Evolutionary conservation across 1,140 invertebrate species (phyloP).

Genomic region (Phenacoccus solenopsis): DNA sequence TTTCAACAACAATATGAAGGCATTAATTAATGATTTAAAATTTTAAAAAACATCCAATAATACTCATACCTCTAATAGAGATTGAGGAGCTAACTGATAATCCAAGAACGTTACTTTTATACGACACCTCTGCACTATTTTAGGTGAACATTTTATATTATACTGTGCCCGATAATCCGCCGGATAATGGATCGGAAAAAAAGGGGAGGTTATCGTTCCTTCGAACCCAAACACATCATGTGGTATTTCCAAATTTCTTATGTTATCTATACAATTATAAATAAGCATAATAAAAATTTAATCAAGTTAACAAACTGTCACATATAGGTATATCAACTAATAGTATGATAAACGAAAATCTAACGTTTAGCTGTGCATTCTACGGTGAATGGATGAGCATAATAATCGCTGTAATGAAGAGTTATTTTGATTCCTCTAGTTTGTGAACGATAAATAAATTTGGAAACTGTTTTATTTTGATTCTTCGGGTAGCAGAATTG

Average conservation of each 20-base stretch:
- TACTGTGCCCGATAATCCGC: conserved; percentile 54
- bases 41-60: too few species aligned
- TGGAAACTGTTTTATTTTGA: background rate
- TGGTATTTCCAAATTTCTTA: conserved; percentile 31
- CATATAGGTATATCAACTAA: background rate
- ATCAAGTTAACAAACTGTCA: too few species aligned
- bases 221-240: conserved; percentile 33
- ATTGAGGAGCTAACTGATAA: conserved; percentile 50
- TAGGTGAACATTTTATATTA: conserved; percentile 42
- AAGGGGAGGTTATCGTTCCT: conserved; percentile 46
- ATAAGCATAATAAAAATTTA: background rate
- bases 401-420: conserved; percentile 45
- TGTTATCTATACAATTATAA: background rate
- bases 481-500: background rate
- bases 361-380: conserved; percentile 52
- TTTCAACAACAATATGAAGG: background rate
- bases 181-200: conserved; percentile 55
- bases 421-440: conserved; percentile 46
- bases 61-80: conserved; percentile 48
- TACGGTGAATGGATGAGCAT: conserved; percentile 50
- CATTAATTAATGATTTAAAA: background rate
- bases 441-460: conserved; percentile 43
- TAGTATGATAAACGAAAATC: conserved; percentile 26
- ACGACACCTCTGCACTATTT: conserved; percentile 34
- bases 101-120: conserved; percentile 54